Conservation (phyloP, 2,888 invertebrate genomes). For the Drosophila eohydei region DNA sequence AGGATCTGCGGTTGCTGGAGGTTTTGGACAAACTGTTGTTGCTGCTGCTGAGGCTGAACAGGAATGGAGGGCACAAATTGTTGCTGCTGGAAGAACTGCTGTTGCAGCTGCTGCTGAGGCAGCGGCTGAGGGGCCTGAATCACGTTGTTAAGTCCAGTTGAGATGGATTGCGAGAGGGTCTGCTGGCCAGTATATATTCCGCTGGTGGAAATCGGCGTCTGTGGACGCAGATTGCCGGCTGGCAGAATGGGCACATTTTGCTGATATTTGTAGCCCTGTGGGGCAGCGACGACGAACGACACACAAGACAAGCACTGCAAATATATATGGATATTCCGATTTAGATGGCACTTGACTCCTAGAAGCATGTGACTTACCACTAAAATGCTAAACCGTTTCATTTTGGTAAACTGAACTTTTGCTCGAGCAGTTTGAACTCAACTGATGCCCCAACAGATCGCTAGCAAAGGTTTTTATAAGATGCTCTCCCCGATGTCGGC, state of each 20-base stretch:
- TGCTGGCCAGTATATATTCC: constrained; percentile 67
- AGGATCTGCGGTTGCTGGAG: constrained; percentile 45
- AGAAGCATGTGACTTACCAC: constrained; percentile 60
- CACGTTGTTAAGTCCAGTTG: constrained; percentile 29
- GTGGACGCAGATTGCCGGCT: constrained; percentile 67
- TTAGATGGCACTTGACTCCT: not conserved
- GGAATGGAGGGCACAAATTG: constrained; percentile 30
- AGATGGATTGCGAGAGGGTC: constrained; percentile 28
- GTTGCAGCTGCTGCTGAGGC: constrained; percentile 27
- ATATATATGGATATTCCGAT: not conserved
- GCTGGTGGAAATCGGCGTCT: constrained; percentile 57
- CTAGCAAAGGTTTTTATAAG: constrained; percentile 70
- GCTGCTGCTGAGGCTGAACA: constrained; percentile 30
- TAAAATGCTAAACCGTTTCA: constrained; percentile 70
- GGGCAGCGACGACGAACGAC: constrained; percentile 54
- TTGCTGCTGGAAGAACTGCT: constrained; percentile 36
- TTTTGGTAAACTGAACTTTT: constrained; percentile 48
- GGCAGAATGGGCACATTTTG: constrained; percentile 43
- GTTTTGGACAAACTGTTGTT: constrained; percentile 37
- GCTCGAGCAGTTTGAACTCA: constrained; percentile 43
- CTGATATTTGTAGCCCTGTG: constrained; percentile 76
- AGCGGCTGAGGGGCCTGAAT: constrained; percentile 7
- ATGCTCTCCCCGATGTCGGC: constrained; percentile 9
- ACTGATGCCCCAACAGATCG: constrained; percentile 59
- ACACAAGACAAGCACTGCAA: constrained; percentile 66